Base-by-base conservation (phyloP, 2,113 vertebrate species). In the Vireo altiloquus region DNA sequence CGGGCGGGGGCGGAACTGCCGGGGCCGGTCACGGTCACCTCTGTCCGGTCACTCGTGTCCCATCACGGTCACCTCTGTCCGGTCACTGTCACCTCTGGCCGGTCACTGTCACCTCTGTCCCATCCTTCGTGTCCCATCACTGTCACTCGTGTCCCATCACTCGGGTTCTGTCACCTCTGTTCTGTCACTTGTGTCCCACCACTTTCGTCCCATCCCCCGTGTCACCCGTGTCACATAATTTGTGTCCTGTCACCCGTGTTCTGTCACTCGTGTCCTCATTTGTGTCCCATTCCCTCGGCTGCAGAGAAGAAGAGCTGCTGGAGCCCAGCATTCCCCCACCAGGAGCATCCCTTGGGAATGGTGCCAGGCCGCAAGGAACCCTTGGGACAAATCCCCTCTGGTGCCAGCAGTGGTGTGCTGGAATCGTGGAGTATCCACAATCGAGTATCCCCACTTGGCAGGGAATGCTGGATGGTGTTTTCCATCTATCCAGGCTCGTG, bases 361-460 rank as follows among this genome's bases (percentile, higher is more conserved):
- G 35, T 4, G 39, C 33, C 13, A 1, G 7, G 37, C 68, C 22
- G 1, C 0, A 2, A 28, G 21, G 49, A 56, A 28, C 7, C 37
- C 31, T 8, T 1, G 46, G 66, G 20, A 71, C 7, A 35, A 20
- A 31, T 2, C 0, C 40, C 37, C 24, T 10, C 13, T 2, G 1
- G 35, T 16, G 40, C 20, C 56, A 39, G 49, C n/a, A n/a, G n/a
- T n/a, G n/a, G n/a, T n/a, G n/a, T n/a, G n/a, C n/a, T 0, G 2
- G 35, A 15, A 40, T 19, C 1, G 2, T 2, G 30, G 11, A 25
- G 42, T 35, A n/a, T n/a, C n/a, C n/a, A n/a, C n/a, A n/a, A n/a
- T n/a, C n/a, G n/a, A n/a, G n/a, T n/a, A 3, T 49, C 35, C 30
- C 6, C 0, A 2, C 0, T 5, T 17, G 40, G n/a, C 8, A 28